Evolutionary conservation across 1,140 invertebrate species (phyloP), one percentile per base, ranked within the genome.

Genomic region (Nomia melanderi): DNA sequence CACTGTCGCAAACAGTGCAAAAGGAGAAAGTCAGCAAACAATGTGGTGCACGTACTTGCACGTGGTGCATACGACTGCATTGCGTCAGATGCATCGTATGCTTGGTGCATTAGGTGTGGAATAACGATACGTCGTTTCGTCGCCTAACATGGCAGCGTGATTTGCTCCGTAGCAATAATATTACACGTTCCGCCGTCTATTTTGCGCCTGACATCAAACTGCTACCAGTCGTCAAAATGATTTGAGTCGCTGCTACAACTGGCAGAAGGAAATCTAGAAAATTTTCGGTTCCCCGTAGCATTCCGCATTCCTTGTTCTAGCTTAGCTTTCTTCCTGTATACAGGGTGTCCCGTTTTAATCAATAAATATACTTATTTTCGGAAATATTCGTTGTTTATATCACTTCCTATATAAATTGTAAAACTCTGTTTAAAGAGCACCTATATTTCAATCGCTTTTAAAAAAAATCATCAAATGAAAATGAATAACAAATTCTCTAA

Each of bases 81-180:
- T 70, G 74, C 74, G 66, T 71, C 66, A 71, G 65, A 62, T 71
- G 66, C 74, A 76, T 50, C 54, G 74, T 66, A 56, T 12, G 33
- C n/a, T 62, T n/a, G 29, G 12, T 60, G 63, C 63, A 65, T 65
- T 65, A 65, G 63, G 41, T 29, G 39, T n/a, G 47, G 41, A 62
- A 62, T 62, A 71, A 71, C 66, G 67, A 77, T 71, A 77, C 44
- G 57, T 62, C 74, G 65, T 25, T 33, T 62, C 66, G 74, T 77
- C 56, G 33, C 44, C 41, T 71, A 53, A 1, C 14, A 14, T 36
- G 39, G 14, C 50, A 23, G 33, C 44, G 29, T 59, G 64, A 59
- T 59, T 67, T 59, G 64, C 54, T 59, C 1, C 23, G 27, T 9
- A 57, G 29, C 63, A 67, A 75, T 67, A 57, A 75, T 59, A 75